phyloP scores from a whole-genome alignment of 2,888 invertebrate species.

The Lithodes maja region DNA sequence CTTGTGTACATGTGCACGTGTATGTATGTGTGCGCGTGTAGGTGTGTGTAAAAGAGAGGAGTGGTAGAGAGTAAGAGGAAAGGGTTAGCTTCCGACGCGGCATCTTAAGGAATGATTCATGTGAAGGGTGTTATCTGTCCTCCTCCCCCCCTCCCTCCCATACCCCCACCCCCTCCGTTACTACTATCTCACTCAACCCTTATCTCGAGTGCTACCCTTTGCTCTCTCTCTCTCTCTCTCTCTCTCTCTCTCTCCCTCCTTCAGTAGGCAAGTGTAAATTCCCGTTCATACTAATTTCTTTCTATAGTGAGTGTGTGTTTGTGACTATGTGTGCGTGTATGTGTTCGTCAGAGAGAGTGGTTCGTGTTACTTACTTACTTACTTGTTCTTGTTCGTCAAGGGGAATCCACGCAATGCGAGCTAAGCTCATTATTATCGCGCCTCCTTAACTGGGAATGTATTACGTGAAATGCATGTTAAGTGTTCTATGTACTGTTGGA shows the following conservation, averaged over 20 bases:
- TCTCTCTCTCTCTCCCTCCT: background rate
- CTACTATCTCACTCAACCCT: background rate
- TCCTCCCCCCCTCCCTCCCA: background rate
- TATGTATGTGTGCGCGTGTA: background rate
- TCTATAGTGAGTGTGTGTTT: no score
- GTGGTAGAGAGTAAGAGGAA: conserved; percentile 16
- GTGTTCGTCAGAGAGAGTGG: no score
- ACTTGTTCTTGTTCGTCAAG: no score
- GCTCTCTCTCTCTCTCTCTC: background rate
- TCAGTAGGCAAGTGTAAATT: background rate
- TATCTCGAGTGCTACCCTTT: background rate
- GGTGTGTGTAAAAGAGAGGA: background rate
- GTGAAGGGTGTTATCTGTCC: background rate
- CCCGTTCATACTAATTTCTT: no score
- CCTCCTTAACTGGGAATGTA: no score
- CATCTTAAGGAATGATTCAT: background rate
- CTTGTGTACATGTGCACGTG: background rate
- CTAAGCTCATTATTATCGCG: no score
- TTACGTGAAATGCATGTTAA: no score
- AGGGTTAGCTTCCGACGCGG: background rate
- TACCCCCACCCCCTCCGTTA: background rate
- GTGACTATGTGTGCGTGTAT: no score
- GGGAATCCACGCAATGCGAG: no score
- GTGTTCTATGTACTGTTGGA: no score
- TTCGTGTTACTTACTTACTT: no score